phyloP scores from a whole-genome alignment of 2,888 invertebrate species.

The Stegophylla sp. region DNA sequence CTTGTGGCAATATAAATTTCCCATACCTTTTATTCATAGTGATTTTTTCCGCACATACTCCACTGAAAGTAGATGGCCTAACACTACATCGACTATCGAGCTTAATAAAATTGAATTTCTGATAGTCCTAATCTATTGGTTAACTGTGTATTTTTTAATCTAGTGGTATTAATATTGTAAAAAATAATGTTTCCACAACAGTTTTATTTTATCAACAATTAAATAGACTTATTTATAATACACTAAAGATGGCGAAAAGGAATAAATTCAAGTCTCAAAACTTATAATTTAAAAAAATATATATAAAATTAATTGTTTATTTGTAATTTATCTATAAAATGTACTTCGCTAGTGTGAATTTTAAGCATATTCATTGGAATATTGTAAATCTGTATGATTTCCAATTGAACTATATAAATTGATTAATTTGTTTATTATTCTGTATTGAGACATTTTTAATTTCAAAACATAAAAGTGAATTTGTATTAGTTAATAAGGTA shows the following conservation, averaged over 20 bases:
- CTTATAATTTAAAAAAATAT: not conserved
- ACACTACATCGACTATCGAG: too few species aligned
- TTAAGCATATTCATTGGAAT: not conserved
- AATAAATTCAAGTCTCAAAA: not conserved
- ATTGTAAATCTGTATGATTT: not conserved
- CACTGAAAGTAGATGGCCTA: too few species aligned
- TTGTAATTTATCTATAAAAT: not conserved
- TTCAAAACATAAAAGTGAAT: too few species aligned
- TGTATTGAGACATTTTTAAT: not conserved
- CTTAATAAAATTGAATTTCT: too few species aligned
- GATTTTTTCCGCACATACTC: too few species aligned
- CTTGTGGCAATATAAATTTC: too few species aligned
- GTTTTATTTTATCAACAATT: not conserved
- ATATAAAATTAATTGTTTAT: too few species aligned
- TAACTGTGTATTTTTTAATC: too few species aligned
- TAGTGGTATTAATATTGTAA: not conserved
- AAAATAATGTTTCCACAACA: slow-evolving; percentile 35
- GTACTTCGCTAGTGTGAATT: not conserved
- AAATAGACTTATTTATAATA: slow-evolving; percentile 25
- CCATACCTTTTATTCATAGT: too few species aligned
- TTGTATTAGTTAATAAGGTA: not conserved
- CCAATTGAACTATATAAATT: not conserved
- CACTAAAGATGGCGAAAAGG: not conserved
- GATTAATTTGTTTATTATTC: slow-evolving; percentile 7
- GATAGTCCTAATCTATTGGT: too few species aligned